phyloP scores from a whole-genome alignment of 2,797 vertebrate species.

The Salarias fasciatus region DNA sequence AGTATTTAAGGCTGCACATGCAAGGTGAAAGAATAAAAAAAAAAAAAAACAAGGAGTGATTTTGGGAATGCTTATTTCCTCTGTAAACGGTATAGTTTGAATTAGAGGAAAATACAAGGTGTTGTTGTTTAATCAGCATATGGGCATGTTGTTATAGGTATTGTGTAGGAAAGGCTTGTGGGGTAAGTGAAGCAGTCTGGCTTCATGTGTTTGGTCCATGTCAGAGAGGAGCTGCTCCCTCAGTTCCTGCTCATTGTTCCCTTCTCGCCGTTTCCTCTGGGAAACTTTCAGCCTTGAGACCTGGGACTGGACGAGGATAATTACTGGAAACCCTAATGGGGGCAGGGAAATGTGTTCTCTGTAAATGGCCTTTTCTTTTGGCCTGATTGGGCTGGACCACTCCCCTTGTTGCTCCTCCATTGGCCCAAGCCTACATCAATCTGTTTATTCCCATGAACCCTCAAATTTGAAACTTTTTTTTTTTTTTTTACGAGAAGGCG shows the following conservation, averaged over 20 bases:
- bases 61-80: conserved; percentile 64
- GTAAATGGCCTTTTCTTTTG: conserved; percentile 51
- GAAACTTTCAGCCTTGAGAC: conserved; percentile 71
- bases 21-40: no score
- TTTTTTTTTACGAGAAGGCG: conserved; percentile 58
- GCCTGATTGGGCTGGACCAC: conserved; percentile 64
- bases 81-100: conserved; percentile 46
- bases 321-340: conserved; percentile 78
- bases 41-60: conserved; percentile 34
- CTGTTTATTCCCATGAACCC: conserved; percentile 52
- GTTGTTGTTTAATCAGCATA: no score
- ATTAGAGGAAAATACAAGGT: conserved; percentile 24
- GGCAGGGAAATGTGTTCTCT: conserved; percentile 50
- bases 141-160: background rate
- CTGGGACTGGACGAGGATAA: conserved; percentile 69
- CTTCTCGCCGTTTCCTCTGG: conserved; percentile 77
- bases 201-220: no score
- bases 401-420: conserved; percentile 49
- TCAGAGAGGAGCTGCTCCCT: conserved; percentile 39
- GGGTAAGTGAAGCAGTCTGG: background rate
- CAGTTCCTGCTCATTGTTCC: conserved; percentile 82
- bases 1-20: no score
- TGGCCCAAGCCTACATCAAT: conserved; percentile 77
- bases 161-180: background rate
- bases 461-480: conserved; percentile 87